Conservation (phyloP, 2,888 invertebrate species). For the Tortrix viridana region DNA sequence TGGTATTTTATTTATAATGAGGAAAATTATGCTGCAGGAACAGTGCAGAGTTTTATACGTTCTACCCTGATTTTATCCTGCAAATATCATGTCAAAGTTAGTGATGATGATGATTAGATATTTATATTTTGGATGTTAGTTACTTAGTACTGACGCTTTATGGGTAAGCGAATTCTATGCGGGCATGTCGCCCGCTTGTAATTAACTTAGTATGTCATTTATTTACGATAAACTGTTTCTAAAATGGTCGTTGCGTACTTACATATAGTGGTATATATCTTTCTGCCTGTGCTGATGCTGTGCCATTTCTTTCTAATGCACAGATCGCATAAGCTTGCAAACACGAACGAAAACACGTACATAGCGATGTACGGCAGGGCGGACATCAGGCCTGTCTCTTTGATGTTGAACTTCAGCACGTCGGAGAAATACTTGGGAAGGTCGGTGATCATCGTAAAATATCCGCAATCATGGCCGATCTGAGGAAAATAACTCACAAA, state of each 20-base stretch:
- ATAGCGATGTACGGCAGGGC: constrained; percentile 87
- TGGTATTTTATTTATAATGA: neutral
- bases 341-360: constrained; percentile 85
- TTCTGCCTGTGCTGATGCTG: constrained; percentile 83
- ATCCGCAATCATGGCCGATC: constrained; percentile 87
- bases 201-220: too few species aligned
- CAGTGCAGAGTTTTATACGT: too few species aligned
- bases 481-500: constrained; percentile 51
- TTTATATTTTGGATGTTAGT: too few species aligned
- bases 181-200: too few species aligned
- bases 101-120: too few species aligned
- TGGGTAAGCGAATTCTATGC: too few species aligned
- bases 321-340: constrained; percentile 87
- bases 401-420: constrained; percentile 86
- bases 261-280: constrained; percentile 88
- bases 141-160: too few species aligned
- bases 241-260: constrained; percentile 49
- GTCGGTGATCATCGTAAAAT: constrained; percentile 88
- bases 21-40: too few species aligned
- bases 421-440: constrained; percentile 87
- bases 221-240: neutral
- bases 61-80: too few species aligned
- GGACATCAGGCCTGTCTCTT: constrained; percentile 85
- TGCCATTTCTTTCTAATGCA: constrained; percentile 84
- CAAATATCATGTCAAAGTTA: too few species aligned